These are phyloP conservation scores for Cydia splendana DNA, from an alignment of 1,140 invertebrate genomes.

Conservation along the genomic window DNA sequence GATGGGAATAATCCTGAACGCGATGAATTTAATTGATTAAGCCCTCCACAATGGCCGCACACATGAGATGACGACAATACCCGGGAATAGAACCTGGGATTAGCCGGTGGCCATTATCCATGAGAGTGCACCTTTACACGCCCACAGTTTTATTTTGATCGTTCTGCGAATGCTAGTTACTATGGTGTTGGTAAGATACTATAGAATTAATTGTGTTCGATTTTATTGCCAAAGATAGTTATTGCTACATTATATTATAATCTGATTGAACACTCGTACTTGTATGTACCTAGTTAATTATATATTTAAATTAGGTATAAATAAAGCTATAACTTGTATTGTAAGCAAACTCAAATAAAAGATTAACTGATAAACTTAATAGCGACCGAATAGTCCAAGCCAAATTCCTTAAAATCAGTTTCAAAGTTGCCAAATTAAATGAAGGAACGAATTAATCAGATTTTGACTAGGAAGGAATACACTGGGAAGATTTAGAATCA, in stretches of 20 bases:
- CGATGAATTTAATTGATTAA: slow-evolving; percentile 72
- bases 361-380: too few species aligned
- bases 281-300: too few species aligned
- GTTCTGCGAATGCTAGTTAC: background rate
- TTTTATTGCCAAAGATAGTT: background rate
- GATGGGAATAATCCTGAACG: slow-evolving; percentile 40
- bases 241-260: too few species aligned
- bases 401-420: too few species aligned
- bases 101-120: slow-evolving; percentile 59
- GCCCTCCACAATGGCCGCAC: slow-evolving; percentile 54
- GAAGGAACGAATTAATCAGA: too few species aligned
- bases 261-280: too few species aligned
- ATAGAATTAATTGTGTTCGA: background rate
- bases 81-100: slow-evolving; percentile 56
- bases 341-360: too few species aligned
- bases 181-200: background rate
- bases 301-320: too few species aligned
- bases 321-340: too few species aligned
- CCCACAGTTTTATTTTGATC: slow-evolving; percentile 30
- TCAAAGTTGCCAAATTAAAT: too few species aligned
- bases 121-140: slow-evolving; percentile 46
- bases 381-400: too few species aligned
- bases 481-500: background rate
- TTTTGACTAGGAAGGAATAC: background rate
- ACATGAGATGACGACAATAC: slow-evolving; percentile 56